Evolutionary conservation across 2,113 vertebrate species (phyloP).

Genomic region (Girardinichthys multiradiatus): DNA sequence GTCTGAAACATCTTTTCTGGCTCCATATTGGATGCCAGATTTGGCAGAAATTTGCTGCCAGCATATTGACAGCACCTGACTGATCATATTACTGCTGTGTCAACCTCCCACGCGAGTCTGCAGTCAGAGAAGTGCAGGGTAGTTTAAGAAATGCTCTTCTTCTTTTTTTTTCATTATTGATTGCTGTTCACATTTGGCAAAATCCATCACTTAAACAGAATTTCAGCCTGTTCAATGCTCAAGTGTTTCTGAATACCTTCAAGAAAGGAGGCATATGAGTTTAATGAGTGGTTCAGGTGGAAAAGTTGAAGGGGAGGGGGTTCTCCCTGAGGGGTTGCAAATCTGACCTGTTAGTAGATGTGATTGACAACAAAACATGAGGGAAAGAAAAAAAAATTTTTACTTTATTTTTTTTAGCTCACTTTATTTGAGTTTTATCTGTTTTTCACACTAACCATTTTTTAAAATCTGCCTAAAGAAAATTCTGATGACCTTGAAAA

Average conservation of each 20-base stretch:
- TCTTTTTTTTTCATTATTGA: slow-evolving; percentile 53
- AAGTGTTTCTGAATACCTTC: slow-evolving; percentile 3
- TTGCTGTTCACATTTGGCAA: slow-evolving; percentile 42
- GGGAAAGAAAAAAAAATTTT: too few relatives aligned
- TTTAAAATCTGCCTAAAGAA: neutral
- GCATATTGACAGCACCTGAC: slow-evolving; percentile 58
- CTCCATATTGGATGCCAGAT: too few relatives aligned
- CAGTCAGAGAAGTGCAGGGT: slow-evolving; percentile 35
- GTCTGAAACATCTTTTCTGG: slow-evolving; percentile 51
- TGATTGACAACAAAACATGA: neutral
- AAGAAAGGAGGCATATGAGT: neutral
- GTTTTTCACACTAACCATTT: neutral
- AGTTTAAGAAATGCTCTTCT: slow-evolving; percentile 39
- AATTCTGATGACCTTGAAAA: neutral
- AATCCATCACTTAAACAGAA: slow-evolving; percentile 29
- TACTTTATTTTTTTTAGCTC: neutral
- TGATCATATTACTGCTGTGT: slow-evolving; percentile 62
- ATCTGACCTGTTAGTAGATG: neutral
- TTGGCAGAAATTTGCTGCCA: slow-evolving; percentile 49
- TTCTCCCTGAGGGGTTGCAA: neutral
- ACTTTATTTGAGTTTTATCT: neutral
- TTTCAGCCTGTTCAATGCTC: slow-evolving; percentile 1
- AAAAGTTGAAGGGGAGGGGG: neutral
- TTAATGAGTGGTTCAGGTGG: slow-evolving; percentile 1
- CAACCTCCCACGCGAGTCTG: slow-evolving; percentile 51